Evolutionary conservation across 2,888 invertebrate species (phyloP), one percentile per base, ranked within the genome.

Genomic region (Temnothorax rugatulus): DNA sequence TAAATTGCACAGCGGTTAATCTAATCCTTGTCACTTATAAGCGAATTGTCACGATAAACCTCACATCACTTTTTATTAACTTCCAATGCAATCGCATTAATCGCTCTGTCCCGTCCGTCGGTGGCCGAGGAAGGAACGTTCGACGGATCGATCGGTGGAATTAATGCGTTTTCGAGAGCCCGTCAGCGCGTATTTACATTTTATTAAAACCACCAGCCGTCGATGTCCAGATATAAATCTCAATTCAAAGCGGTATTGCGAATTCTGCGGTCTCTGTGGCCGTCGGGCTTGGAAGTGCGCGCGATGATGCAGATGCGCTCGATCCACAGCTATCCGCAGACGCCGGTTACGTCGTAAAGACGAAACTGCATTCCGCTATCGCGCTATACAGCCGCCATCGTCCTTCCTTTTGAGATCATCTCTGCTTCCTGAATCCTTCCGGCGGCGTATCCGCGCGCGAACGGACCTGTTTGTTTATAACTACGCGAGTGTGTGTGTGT

Each of bases 161-260:
- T 88, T 69, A 83, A 85, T 85, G 86, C 84, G 50, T 82, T 74
- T 81, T 86, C 75, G 44, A 83, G 57, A 34, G n/a, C 59, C 66
- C 88, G 68, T 50, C 73, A 77, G 44, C 79, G 64, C 84, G 76
- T 89, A 90, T 90, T 90, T 90, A 90, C 90, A 90, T 90, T 90
- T 90, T 90, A 90, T 90, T 90, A 90, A 90, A 90, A 86, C 84
- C 85, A 84, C 86, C 86, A 82, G 85, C 71, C 54, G 73, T 76
- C 84, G 87, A 74, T 76, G 86, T 76, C 54, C 63, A 84, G 63
- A 82, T 79, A 90, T 90, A 90, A 90, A 90, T 90, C 89, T 81
- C 63, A 84, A 87, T 84, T 41, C 68, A 68, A 77, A 54, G 52
- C 90, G 84, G 90, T 88, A 90, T 88, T 86, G 85, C 89, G 87